These are phyloP conservation scores for Carassius auratus DNA, from an alignment of 2,113 vertebrate species.

Conservation along the genomic window DNA sequence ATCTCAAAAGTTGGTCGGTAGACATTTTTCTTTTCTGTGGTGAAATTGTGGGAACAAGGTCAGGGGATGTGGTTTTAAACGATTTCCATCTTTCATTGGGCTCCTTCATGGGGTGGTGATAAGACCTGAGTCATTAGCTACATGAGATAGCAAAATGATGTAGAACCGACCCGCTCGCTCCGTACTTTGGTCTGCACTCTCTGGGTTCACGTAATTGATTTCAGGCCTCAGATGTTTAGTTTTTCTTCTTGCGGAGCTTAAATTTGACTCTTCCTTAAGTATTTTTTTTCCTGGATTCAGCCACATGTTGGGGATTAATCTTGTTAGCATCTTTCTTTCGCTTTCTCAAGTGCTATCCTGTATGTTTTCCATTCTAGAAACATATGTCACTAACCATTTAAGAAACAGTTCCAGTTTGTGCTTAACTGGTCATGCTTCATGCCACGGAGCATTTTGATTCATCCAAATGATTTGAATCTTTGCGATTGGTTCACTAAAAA, in stretches of 20 bases:
- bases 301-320: neutral
- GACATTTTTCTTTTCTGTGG: constrained; percentile 12
- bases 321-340: neutral
- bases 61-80: constrained; percentile 6
- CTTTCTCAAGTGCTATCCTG: neutral
- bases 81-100: constrained; percentile 23
- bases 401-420: neutral
- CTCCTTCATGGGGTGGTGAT: constrained; percentile 19
- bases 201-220: constrained; percentile 35
- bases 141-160: constrained; percentile 15
- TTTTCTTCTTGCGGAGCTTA: neutral
- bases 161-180: constrained; percentile 7
- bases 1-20: neutral
- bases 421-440: neutral
- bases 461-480: neutral
- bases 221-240: neutral
- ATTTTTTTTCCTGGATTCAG: neutral
- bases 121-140: constrained; percentile 44
- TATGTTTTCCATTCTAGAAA: too few species aligned
- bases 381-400: neutral
- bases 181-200: constrained; percentile 15
- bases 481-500: neutral
- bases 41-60: constrained; percentile 19
- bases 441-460: too few species aligned
- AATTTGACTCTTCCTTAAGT: neutral